Evolutionary conservation across 2,113 vertebrate genomes (phyloP).

Genomic region (Sylvietta virens): DNA sequence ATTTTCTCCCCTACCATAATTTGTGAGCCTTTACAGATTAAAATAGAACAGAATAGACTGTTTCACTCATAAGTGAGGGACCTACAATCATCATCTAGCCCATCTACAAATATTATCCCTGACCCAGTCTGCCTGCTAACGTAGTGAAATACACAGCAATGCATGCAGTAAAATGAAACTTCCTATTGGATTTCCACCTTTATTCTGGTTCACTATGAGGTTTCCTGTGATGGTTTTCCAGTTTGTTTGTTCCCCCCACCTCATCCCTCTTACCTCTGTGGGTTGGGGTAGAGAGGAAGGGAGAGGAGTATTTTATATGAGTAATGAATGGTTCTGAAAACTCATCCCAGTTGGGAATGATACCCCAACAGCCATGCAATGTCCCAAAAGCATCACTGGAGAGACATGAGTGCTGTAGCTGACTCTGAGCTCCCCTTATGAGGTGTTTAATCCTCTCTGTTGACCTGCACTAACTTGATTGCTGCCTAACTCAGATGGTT

Average conservation of each 20-base stretch:
- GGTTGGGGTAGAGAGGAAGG: neutral
- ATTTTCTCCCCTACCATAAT: neutral
- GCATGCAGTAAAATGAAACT: neutral
- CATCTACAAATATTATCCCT: neutral
- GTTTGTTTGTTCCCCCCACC: neutral
- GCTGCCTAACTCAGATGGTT: neutral
- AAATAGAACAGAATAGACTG: neutral
- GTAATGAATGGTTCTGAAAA: neutral
- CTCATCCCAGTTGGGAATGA: neutral
- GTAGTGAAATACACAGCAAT: neutral
- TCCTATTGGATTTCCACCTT: neutral
- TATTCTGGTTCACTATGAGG: neutral
- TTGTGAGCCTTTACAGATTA: neutral
- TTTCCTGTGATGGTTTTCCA: neutral
- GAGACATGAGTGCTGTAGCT: neutral
- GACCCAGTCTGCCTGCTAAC: neutral
- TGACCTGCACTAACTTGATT: neutral
- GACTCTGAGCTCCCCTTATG: neutral
- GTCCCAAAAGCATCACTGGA: neutral
- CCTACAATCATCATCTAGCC: neutral
- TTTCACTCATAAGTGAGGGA: neutral
- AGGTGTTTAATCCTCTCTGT: neutral
- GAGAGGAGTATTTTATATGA: neutral
- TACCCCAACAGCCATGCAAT: neutral
- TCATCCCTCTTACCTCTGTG: neutral